A percentile compares a stretch with the other conserved stretches of the same genome.
Conservation (phyloP, 37 sponge, comb jelly and placozoan species). For the Oopsacas minuta region DNA sequence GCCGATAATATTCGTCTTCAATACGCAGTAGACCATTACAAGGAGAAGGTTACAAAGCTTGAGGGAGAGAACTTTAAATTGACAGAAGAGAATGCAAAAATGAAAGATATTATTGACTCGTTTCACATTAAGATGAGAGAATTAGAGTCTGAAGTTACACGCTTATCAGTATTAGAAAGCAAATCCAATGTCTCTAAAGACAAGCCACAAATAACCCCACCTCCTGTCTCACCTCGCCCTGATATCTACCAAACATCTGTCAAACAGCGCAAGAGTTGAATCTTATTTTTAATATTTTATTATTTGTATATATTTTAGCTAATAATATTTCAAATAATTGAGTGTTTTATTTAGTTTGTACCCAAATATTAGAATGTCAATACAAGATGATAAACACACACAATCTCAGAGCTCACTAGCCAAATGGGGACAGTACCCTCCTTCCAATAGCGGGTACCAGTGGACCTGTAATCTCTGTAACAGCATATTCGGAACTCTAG, state of each 20-base stretch:
- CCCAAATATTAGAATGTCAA: neutral
- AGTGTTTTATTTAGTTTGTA: too few species aligned
- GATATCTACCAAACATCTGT: too few species aligned
- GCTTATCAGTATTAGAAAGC: neutral
- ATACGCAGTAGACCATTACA: neutral
- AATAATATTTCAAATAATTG: too few species aligned
- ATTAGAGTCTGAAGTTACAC: neutral
- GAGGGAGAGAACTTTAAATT: neutral
- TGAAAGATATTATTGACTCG: neutral
- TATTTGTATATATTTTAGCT: too few species aligned
- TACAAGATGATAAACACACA: neutral
- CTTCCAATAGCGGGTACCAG: neutral
- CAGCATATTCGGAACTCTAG: neutral
- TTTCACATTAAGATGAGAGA: neutral
- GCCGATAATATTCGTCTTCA: neutral
- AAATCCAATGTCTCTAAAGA: neutral
- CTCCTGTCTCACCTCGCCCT: neutral
- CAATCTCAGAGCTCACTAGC: too few species aligned
- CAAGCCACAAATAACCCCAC: neutral
- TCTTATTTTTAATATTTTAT: too few species aligned
- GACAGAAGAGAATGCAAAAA: neutral
- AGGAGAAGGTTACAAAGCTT: neutral
- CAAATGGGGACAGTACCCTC: neutral
- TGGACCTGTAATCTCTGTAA: constrained; percentile 12
- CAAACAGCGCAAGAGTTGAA: too few species aligned